Conservation (phyloP, 2,797 vertebrate genomes). For the Sebastes oblongus region DNA sequence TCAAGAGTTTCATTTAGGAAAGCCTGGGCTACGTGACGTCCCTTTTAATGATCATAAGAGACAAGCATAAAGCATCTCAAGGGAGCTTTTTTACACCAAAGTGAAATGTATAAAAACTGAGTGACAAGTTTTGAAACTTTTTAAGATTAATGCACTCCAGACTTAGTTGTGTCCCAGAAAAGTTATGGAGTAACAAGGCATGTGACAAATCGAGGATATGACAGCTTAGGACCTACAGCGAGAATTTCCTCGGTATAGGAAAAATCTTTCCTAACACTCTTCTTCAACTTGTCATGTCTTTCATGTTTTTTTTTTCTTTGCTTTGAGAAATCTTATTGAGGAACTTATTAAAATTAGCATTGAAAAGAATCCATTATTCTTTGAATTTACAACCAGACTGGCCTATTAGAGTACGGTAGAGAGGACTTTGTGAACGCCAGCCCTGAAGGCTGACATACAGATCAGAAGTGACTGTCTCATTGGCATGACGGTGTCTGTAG, state of each 20-base stretch:
- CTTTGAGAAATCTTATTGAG: neutral
- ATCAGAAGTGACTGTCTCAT: conserved; percentile 17
- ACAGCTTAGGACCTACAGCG: conserved; percentile 3
- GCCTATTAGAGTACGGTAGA: conserved; percentile 9
- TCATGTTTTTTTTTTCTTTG: neutral
- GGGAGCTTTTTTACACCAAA: neutral
- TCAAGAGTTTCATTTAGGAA: neutral
- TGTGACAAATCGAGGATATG: conserved; percentile 12
- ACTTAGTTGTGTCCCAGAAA: conserved; percentile 17
- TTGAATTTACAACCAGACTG: conserved; percentile 7
- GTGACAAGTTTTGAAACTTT: conserved; percentile 1
- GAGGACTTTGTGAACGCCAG: conserved; percentile 4
- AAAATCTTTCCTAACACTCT: conserved; percentile 1
- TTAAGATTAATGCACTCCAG: neutral
- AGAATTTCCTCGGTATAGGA: neutral
- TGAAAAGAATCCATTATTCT: conserved; percentile 27
- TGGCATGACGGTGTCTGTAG: neutral
- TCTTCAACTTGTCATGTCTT: conserved; percentile 9
- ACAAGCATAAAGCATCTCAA: neutral
- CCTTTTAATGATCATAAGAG: conserved; percentile 7
- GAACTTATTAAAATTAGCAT: conserved; percentile 18
- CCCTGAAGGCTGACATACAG: neutral
- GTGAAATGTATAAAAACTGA: neutral
- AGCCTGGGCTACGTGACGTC: neutral
- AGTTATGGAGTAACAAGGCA: conserved; percentile 11